Base-by-base conservation (phyloP, 1,140 invertebrate genomes). In the Meloidogyne chitwoodi region DNA sequence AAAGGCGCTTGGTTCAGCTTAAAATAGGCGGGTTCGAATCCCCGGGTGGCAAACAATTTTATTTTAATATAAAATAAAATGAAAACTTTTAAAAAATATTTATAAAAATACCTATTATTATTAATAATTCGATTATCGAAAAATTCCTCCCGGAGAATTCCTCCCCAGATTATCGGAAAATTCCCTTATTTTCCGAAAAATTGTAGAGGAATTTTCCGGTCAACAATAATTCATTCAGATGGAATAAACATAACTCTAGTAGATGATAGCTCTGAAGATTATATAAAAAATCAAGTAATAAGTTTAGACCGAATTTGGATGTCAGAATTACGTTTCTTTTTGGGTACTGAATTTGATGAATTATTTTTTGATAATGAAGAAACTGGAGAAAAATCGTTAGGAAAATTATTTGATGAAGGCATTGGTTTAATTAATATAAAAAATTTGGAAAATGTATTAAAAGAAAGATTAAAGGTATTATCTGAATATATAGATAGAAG, bases 221-320 rank as follows among this genome's bases (percentile, higher is more conserved):
- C n/a, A n/a, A n/a, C n/a, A n/a, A n/a, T n/a, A n/a, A n/a, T n/a
- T 38, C 34, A 11, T 48, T 5, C 24, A 61, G 64, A 56, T 27
- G 66, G 64, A 48, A 16, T 48, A 24, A 6, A 61, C 22, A 66
- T 71, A 1, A 68, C 65, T 24, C n/a, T 75, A 24, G 41, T 75
- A 22, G 71, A 75, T 71, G 66, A 75, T 19, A 38, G 74, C 6
- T 24, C 64, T 22, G 74, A 72, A 62, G 48, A 27, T 8, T 75
- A 75, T 22, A 12, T n/a, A 31, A 27, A 66, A 48, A 68, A 70
- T 34, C 66, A 27, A 56, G 65, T 75, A 29, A 31, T 67, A 27
- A 26, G 19, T 61, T 56, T 75, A 27, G 74, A 75, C 24, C n/a
- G 29, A 12, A 66, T 48, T n/a, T 75, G 63, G 63, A 11, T 67